A percentile compares a stretch with the other conserved stretches of the same genome.
Evolutionary conservation across 1,140 invertebrate genomes (phyloP).

Genomic region (Polyergus mexicanus): DNA sequence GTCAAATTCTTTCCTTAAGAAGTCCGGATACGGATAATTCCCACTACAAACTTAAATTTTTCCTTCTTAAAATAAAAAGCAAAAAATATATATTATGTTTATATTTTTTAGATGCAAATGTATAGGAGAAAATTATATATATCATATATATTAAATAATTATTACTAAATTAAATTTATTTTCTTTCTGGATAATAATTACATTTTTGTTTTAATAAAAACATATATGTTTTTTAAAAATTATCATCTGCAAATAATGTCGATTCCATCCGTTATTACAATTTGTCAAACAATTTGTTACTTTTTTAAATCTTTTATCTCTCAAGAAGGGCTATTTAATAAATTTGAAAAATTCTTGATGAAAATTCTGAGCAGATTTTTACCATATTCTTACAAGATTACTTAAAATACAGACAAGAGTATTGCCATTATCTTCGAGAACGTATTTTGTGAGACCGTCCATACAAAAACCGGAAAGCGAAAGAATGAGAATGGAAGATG

Average conservation of each 20-base stretch:
- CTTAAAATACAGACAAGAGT: not conserved
- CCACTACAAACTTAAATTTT: not conserved
- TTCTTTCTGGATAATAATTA: not conserved
- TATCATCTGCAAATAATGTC: slow-evolving; percentile 40
- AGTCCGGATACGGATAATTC: not conserved
- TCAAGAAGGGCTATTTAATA: slow-evolving; percentile 38
- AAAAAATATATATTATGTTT: not conserved
- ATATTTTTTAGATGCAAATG: not conserved
- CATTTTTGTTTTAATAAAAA: not conserved
- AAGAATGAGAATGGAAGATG: not conserved
- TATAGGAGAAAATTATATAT: not conserved
- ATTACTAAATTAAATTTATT: not conserved
- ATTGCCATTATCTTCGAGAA: slow-evolving; percentile 16
- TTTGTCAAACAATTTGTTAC: slow-evolving; percentile 56
- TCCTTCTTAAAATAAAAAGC: not conserved
- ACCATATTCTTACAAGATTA: not conserved
- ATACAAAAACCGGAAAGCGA: not conserved
- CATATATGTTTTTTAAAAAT: not conserved
- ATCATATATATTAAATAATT: not conserved
- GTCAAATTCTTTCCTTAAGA: not conserved
- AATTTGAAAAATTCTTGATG: slow-evolving; percentile 9
- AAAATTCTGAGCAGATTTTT: not conserved
- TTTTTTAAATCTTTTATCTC: not conserved
- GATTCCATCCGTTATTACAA: slow-evolving; percentile 31
- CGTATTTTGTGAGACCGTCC: not conserved